Evolutionary conservation across 2,113 vertebrate species (phyloP), one percentile per base, ranked within the genome.

Genomic region (Proterorhinus semilunaris): DNA sequence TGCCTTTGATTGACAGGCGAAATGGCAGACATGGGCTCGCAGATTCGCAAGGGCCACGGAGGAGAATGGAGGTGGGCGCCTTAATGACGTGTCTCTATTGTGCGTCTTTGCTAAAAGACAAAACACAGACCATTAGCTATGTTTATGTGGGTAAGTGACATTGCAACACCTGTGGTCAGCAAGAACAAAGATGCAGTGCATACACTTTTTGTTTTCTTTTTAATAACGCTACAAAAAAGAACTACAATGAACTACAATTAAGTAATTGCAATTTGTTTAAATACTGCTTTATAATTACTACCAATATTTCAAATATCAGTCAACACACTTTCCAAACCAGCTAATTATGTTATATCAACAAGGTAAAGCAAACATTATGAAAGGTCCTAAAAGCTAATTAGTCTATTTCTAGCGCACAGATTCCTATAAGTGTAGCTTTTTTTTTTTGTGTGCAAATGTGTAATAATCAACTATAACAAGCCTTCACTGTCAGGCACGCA

Each of bases 21-120:
- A 90, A 82, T 71, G 83, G 72, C 72, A 62, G 71, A 76, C 82
- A 83, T 88, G 68, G 87, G 90, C 79, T 65, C 46, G 66, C 64
- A 82, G 80, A 87, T 79, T 88, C 81, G 83, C 55, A 80, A 59
- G 79, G 84, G 76, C 81, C 76, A 80, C 75, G 78, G 61, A 44
- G 68, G 76, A 82, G 83, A 85, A 81, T 83, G 65, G 72, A 90
- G 83, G 87, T 87, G 84, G 88, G 90, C 79, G 84, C 88, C 85
- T 83, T 85, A 91, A 88, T 87, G 86, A 89, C 77, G 79, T 62
- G 65, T 63, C 65, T 81, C 80, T 65, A 80, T 90, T 88, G 80
- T 85, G 78, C 45, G 51, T 83, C 66, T 11, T 21, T 69, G 77
- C 77, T 84, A 76, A 66, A 75, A 67, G 62, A 62, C 68, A 13